Base-by-base conservation (phyloP, 64 coral and sea anemone species). In the Porites australiensis region DNA sequence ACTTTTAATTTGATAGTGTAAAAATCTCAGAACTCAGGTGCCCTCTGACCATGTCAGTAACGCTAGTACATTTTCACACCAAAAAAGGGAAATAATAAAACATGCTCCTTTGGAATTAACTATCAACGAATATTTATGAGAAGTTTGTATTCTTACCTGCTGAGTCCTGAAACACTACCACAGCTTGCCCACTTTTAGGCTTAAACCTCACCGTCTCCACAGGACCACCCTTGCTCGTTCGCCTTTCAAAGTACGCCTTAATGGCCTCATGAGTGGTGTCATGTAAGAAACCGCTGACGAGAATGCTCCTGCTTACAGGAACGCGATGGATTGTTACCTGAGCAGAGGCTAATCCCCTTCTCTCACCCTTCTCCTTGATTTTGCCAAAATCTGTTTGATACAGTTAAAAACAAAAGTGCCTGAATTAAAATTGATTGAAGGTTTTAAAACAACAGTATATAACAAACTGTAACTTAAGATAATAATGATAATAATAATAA, bases 211-310 rank as follows among this genome's bases (percentile, higher is more conserved):
- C 71, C 0, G 3, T 47, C 37, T 74, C 71, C 37, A 74, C 71
- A 74, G 71, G 71, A 74, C 71, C 71, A 7, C 71, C 71, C 8
- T 15, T 74, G 11, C 47, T 74, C 15, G 9, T 74, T 46, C 9
- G 71, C 12, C 43, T 74, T 45, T 74, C 71, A 74, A 74, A 74
- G 44, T 15, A 44, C 43, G 47, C 37, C 44, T 49, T 3, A 45
- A 74, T 74, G 27, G 37, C 71, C 11, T 74, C 71, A 74, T 50
- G 77, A 51, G 95, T 96, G 49, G 90, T 92, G 69, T 85, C 77
- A 2, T 70, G 16, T 22, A 77, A 77, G 18, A 96, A 43, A 46
- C 95, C 95, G 45, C 77, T 89, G 51, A 96, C 90, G 51, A 89
- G 62, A n/a, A 93, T 82, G 22, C 84, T 93, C 48, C 62, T 88